Evolutionary conservation across 92 coral and sea anemone species (phyloP).

Genomic region (Chrysogorgia sp.): DNA sequence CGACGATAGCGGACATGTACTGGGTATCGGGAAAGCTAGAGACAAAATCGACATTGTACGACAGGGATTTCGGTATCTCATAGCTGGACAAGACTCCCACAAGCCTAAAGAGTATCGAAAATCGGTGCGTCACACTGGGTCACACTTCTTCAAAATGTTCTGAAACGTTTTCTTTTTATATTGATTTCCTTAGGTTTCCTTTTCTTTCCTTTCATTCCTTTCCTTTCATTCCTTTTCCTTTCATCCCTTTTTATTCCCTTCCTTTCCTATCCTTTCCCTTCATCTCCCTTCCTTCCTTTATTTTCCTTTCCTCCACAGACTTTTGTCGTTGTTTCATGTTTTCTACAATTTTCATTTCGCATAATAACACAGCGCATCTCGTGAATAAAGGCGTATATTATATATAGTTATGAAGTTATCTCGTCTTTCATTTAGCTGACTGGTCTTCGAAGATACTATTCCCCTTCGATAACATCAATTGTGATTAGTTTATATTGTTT

Average conservation of each 20-base stretch:
- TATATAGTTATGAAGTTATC: not conserved
- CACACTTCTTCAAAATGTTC: no score
- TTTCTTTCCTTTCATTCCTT: no score
- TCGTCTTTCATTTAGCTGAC: not conserved
- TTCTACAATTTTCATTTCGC: no score
- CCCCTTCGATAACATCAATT: constrained; percentile 67
- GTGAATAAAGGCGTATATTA: not conserved
- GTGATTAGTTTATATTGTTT: constrained; percentile 75
- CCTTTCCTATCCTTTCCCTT: no score
- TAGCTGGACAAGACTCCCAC: constrained; percentile 17
- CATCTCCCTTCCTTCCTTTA: no score
- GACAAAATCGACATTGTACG: constrained; percentile 67
- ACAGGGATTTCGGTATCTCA: constrained; percentile 36
- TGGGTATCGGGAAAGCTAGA: constrained; percentile 65
- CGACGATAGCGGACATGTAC: constrained; percentile 67
- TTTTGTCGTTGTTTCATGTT: no score
- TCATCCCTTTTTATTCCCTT: no score
- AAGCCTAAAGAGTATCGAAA: constrained; percentile 6
- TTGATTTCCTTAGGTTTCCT: no score
- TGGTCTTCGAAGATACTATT: not conserved
- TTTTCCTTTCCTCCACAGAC: no score
- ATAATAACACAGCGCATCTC: no score
- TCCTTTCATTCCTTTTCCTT: no score
- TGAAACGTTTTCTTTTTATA: no score
- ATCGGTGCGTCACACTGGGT: constrained; percentile 2